Percentiles rank a stretch among this genome's conserved stretches.
Conservation (phyloP, 2,113 vertebrate genomes). For the Pseudonaja textilis region DNA sequence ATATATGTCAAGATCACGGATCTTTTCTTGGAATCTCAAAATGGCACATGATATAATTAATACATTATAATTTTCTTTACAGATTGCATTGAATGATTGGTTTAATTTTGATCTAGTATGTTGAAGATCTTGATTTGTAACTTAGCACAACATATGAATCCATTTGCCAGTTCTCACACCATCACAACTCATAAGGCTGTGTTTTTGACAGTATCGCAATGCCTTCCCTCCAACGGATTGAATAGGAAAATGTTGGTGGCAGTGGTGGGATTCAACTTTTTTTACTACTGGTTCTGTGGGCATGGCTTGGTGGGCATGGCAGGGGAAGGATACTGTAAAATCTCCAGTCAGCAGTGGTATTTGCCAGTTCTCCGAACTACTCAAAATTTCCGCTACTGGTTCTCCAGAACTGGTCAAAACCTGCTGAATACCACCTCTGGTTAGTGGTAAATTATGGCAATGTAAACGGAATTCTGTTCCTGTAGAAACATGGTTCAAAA, state of each 20-base stretch:
- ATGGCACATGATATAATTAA: neutral
- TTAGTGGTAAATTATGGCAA: too few relatives aligned
- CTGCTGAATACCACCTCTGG: too few relatives aligned
- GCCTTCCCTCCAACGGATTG: neutral
- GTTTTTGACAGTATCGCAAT: neutral
- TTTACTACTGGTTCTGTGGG: too few relatives aligned
- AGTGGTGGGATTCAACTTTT: too few relatives aligned
- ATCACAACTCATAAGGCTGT: neutral
- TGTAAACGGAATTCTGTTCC: neutral
- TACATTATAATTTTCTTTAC: neutral
- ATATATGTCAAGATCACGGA: neutral
- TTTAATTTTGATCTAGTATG: neutral
- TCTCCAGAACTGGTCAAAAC: too few relatives aligned
- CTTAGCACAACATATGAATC: neutral
- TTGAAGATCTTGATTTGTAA: neutral
- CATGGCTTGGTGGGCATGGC: too few relatives aligned
- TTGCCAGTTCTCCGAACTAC: too few relatives aligned
- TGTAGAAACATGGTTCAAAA: neutral
- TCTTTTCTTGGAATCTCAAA: neutral
- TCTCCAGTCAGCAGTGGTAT: too few relatives aligned
- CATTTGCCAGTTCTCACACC: neutral
- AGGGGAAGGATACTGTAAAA: too few relatives aligned
- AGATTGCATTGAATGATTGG: neutral
- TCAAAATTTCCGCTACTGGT: too few relatives aligned
- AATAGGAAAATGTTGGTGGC: too few relatives aligned